Evolutionary conservation across 2,797 vertebrate species (phyloP), one percentile per base, ranked within the genome.

Genomic region (Fundulus diaphanus): DNA sequence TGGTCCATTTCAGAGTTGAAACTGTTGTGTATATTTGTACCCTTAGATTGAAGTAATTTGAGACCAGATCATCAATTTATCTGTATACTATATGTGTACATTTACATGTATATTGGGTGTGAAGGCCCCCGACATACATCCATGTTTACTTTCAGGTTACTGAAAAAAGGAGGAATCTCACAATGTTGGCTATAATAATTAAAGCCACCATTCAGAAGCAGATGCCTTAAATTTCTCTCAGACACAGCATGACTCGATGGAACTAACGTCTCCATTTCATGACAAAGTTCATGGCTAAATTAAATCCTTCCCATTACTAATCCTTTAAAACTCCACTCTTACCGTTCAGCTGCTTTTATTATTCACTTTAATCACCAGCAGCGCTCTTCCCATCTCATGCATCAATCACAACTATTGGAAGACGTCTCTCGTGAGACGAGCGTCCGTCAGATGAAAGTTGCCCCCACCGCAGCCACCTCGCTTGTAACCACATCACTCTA

Each of bases 231-330:
- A 22, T 52, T 67, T 68, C 13, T 20, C 31, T 56, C 69, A 57
- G 13, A 57, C 52, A 16, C 44, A 18, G 31, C 18, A 6, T 9
- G 18, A 66, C 37, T 72, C 0, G 57, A 42, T 71, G 81, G 86
- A 83, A 69, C 79, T 74, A 74, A 74, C 59, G 3, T 66, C 76
- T 68, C 70, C 42, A 7, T 63, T 3, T 72, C 73, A 31, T 24
- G 69, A 68, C 76, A 42, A 0, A 1, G 57, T 49, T 75, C 37
- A 18, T 9, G 22, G 7, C 18, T 71, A 22, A 75, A 76, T 48
- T 72, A 51, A 61, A 37, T 61, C 82, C 70, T 67, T 80, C 56
- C 40, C 24, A 73, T 48, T 54, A 68, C 3, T 1, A 31, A 44
- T 7, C 48, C 46, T 40, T 56, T 81, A 42, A 9, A 31, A 70